phyloP scores from a whole-genome alignment of 2,113 vertebrate genomes.

The Seriola dumerili region DNA sequence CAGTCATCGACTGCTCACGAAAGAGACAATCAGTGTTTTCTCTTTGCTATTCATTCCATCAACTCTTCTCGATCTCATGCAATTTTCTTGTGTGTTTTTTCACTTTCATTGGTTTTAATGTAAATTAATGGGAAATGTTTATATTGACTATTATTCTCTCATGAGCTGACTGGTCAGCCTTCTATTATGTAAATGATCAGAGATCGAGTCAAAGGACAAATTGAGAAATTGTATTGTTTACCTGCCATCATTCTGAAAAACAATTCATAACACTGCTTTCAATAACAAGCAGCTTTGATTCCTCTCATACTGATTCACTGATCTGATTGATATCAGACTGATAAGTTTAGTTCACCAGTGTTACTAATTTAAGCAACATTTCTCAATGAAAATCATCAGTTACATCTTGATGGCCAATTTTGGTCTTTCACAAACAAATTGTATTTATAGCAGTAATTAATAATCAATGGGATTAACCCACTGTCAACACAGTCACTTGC shows the following conservation, averaged over 20 bases:
- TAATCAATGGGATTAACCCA: constrained; percentile 1
- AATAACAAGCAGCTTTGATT: not conserved
- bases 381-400: not conserved
- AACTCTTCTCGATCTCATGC: constrained; percentile 1
- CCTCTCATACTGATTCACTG: not conserved
- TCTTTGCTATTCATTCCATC: constrained; percentile 32
- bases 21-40: constrained; percentile 29
- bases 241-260: not conserved
- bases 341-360: not conserved
- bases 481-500: not conserved
- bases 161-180: constrained; percentile 2
- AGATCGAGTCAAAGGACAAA: not conserved
- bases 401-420: not conserved
- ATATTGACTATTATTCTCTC: not conserved
- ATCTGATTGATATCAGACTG: not conserved
- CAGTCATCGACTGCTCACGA: constrained; percentile 23
- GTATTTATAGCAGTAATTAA: constrained; percentile 9
- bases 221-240: constrained; percentile 24
- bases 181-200: constrained; percentile 9
- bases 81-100: not conserved
- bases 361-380: constrained; percentile 1
- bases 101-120: constrained; percentile 24
- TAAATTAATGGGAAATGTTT: constrained; percentile 8
- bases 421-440: constrained; percentile 28
- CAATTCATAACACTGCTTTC: not conserved